Base-by-base conservation (phyloP, 2,113 vertebrate genomes). In the Zonotrichia leucophrys region DNA sequence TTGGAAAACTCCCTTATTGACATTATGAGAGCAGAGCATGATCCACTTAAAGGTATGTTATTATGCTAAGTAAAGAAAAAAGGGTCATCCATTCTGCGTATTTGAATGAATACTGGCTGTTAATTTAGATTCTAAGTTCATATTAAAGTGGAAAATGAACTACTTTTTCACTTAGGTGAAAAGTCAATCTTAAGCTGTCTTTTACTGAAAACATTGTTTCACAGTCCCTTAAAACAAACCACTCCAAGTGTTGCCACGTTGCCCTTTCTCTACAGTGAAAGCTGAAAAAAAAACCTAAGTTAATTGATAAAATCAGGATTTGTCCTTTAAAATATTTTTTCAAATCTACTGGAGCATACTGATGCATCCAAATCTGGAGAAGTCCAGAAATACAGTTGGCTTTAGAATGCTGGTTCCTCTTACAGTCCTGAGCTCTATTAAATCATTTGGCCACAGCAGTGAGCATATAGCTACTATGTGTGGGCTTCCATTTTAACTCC, bases 11-110 rank as follows among this genome's bases (percentile, higher is more conserved):
- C 99, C 55, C 99, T 99, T 96, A 99, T 99, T 95, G 99, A 99
- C 98, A 99, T 99, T 98, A 99, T 99, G 99, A 98, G 99, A 97
- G 99, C 99, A 72, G 99, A 99, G 94, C 99, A 99, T 96, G 99
- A 99, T 97, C 99, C 99, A 39, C 98, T 99, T 96, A 99, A 99
- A 98, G 98, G 99, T 99, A 98, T 97, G 98, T 97, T 96, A 58
- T n/a, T 97, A 91, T 79, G 75, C 70, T 89, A 76, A 96, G 75
- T 85, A 80, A 94, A 90, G 64, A 78, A 95, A 83, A 93, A 81
- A 80, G 58, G 53, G 89, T 95, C 76, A 78, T 90, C 93, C 18
- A 55, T 95, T 68, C 79, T 85, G 77, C 67, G 17, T 74, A 39
- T 93, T 91, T 96, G 25, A 93, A 75, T 95, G 84, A 66, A 86